These are phyloP conservation scores for Solen grandis DNA, from an alignment of 1,140 invertebrate genomes.

Conservation along the genomic window DNA sequence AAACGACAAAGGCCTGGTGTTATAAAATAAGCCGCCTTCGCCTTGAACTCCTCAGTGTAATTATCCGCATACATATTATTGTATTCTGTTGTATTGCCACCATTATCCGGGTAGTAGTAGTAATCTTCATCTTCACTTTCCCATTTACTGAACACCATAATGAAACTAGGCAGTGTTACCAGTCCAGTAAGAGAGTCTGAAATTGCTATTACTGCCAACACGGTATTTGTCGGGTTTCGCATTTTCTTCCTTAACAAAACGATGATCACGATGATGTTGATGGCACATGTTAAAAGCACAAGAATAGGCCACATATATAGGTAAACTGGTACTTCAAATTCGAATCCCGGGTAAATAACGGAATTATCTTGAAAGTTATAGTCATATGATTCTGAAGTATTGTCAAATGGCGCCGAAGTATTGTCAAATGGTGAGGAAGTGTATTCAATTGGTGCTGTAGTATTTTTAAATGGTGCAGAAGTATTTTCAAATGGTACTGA, in stretches of 20 bases:
- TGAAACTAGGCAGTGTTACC: slow-evolving; percentile 21
- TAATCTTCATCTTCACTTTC: not conserved
- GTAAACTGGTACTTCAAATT: slow-evolving; percentile 35
- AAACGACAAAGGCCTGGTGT: slow-evolving; percentile 19
- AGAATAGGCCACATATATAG: slow-evolving; percentile 28
- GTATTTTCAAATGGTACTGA: no score
- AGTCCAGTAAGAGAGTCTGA: slow-evolving; percentile 46
- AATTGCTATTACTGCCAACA: slow-evolving; percentile 33
- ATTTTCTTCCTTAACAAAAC: slow-evolving; percentile 29
- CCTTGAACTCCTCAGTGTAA: not conserved
- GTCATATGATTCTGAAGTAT: no score
- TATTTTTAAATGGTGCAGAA: no score
- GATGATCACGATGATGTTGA: slow-evolving; percentile 28
- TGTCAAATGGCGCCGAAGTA: no score
- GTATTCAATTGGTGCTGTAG: no score
- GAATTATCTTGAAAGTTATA: no score
- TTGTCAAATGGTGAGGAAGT: no score
- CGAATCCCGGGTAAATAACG: slow-evolving; percentile 10
- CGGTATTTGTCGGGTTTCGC: slow-evolving; percentile 38
- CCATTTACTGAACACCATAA: slow-evolving; percentile 10
- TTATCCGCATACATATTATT: no score
- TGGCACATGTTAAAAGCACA: slow-evolving; percentile 22
- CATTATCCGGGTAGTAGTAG: not conserved
- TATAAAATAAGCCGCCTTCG: not conserved
- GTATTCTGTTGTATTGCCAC: not conserved